These are phyloP conservation scores for Tragelaphus oryx DNA, from an alignment of 2,797 vertebrate species.

Conservation along the genomic window DNA sequence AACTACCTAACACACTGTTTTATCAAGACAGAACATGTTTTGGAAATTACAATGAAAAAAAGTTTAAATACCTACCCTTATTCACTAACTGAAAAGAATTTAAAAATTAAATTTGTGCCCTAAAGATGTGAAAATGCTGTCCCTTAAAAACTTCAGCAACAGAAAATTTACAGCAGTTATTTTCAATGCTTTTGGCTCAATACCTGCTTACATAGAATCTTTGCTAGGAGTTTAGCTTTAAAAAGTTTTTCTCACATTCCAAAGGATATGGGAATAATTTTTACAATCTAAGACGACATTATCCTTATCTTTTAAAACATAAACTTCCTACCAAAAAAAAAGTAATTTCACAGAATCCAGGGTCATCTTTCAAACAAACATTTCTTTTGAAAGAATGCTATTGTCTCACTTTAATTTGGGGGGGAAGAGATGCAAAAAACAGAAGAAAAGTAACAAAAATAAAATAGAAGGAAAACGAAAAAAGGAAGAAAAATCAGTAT, in stretches of 20 bases:
- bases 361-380: not conserved
- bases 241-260: constrained; percentile 6
- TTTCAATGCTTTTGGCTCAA: not conserved
- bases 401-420: not conserved
- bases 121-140: not conserved
- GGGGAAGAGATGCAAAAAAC: not conserved
- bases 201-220: not conserved
- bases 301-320: not conserved
- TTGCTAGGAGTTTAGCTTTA: not conserved
- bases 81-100: not conserved
- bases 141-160: not conserved
- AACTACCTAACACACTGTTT: not conserved
- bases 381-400: not conserved
- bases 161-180: not conserved
- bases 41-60: constrained; percentile 32
- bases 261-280: not conserved
- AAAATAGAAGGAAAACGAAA: not conserved
- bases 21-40: not conserved
- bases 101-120: not conserved
- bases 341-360: not conserved
- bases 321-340: not conserved
- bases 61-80: not conserved
- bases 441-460: not conserved
- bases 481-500: not conserved
- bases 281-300: not conserved